Evolutionary conservation across 2,888 invertebrate species (phyloP), one percentile per base, ranked within the genome.

Genomic region (Aethes cnicana): DNA sequence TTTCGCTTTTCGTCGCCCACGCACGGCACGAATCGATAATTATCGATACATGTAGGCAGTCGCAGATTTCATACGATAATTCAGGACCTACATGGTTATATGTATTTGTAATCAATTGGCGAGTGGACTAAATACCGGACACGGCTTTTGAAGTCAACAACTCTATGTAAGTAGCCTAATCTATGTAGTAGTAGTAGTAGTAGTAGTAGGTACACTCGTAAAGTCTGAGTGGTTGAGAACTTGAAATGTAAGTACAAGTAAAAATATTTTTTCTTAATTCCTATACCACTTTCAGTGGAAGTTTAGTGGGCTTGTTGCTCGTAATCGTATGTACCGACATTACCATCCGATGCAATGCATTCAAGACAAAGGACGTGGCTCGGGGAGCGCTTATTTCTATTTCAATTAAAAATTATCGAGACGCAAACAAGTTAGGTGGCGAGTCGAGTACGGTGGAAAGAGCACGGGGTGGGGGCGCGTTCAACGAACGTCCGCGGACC

Each of bases 401-500:
- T 52, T 46, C 46, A 47, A 53, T 47, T 47, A 47, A 53, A 26
- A 77, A 74, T 78, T 77, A 81, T 83, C 74, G 69, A 71, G 73
- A 76, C 72, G 77, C 72, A 79, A 85, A 84, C 47, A 37, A 53
- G 53, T 47, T 47, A n/a, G n/a, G n/a, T n/a, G 47, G 39, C 50
- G 47, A 32, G 53, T 46, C 37, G 47, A 36, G 44, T 37, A 43
- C 37, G 47, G 64, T 12, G 63, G 43, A 61, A 32, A 56, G 36
- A 46, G 54, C 30, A 55, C 54, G 56, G 32, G 55, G 59, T 61
- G 36, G 61, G 64, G 70, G 71, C 72, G 72, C 83, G 86, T 86
- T 87, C 88, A 88, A 88, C 85, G 88, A 89, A 88, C 88, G 88
- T 87, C 88, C 88, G 88, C 87, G 87, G 74, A 70, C 80, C 77